Evolutionary conservation across 2,888 invertebrate genomes (phyloP).

Genomic region (Conchocele bisecta): DNA sequence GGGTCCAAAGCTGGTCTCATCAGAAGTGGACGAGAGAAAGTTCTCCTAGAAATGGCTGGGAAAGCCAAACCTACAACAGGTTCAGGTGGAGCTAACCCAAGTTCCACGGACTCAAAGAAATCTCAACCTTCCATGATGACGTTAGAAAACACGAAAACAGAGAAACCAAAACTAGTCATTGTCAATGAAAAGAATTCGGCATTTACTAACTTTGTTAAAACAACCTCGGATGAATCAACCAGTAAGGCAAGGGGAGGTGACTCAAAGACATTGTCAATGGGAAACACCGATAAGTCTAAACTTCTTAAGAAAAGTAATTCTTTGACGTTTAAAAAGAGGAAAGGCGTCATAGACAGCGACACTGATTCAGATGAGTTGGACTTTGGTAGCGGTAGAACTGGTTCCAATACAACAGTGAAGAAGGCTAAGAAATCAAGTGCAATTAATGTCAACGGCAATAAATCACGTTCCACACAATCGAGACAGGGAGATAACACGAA

Average conservation of each 20-base stretch:
- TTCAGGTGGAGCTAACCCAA: neutral
- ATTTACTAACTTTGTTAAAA: slow-evolving; percentile 29
- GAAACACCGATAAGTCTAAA: too few species aligned
- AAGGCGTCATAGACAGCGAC: slow-evolving; percentile 44
- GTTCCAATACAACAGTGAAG: slow-evolving; percentile 14
- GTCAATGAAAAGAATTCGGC: slow-evolving; percentile 62
- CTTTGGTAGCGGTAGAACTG: slow-evolving; percentile 32
- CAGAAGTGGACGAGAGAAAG: neutral
- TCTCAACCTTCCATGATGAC: neutral
- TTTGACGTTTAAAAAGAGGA: slow-evolving; percentile 51
- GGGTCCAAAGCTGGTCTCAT: neutral
- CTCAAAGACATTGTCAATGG: too few species aligned
- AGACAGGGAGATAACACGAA: too few species aligned
- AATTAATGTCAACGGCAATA: too few species aligned
- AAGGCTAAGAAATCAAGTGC: neutral
- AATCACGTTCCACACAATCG: too few species aligned
- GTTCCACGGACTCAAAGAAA: neutral
- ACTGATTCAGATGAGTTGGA: slow-evolving; percentile 64
- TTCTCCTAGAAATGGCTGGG: neutral
- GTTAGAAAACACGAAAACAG: neutral
- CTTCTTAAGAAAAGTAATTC: neutral
- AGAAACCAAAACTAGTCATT: slow-evolving; percentile 59
- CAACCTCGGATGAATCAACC: neutral
- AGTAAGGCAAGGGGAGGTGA: slow-evolving; percentile 1
- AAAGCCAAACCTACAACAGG: neutral